Conservation (phyloP, 2,113 vertebrate genomes). For the Rhodinocichla rosea region DNA sequence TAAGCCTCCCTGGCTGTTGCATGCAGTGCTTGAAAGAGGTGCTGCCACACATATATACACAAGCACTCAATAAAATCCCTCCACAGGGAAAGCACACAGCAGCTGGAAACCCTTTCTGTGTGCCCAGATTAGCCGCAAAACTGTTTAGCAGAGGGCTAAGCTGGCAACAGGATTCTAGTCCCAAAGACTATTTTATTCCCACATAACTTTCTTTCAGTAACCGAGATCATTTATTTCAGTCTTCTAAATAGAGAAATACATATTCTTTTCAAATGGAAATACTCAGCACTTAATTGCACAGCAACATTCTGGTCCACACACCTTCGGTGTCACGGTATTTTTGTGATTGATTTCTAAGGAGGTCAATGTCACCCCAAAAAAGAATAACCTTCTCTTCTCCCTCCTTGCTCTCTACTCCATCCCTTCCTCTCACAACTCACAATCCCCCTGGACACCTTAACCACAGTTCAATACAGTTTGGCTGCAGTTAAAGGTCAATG, state of each 20-base stretch:
- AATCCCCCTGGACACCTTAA: neutral
- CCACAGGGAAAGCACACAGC: conserved; percentile 3
- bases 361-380: neutral
- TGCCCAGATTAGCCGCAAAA: neutral
- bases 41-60: conserved; percentile 6
- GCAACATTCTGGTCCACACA: neutral
- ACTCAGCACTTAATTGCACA: neutral
- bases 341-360: neutral
- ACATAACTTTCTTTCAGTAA: conserved; percentile 6
- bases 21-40: neutral
- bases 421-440: neutral
- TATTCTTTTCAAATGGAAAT: neutral
- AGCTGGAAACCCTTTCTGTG: conserved; percentile 6
- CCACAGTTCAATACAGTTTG: neutral
- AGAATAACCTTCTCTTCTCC: neutral
- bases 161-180: conserved; percentile 2
- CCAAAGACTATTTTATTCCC: conserved; percentile 8
- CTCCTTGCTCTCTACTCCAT: neutral
- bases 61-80: conserved; percentile 1
- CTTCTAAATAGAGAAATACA: neutral
- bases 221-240: neutral
- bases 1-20: neutral
- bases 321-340: neutral
- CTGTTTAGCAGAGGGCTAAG: neutral
- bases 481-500: conserved; percentile 15